A percentile compares a stretch with the other conserved stretches of the same genome.
Evolutionary conservation across 1,140 invertebrate species (phyloP).

Genomic region (Theocolax elegans): DNA sequence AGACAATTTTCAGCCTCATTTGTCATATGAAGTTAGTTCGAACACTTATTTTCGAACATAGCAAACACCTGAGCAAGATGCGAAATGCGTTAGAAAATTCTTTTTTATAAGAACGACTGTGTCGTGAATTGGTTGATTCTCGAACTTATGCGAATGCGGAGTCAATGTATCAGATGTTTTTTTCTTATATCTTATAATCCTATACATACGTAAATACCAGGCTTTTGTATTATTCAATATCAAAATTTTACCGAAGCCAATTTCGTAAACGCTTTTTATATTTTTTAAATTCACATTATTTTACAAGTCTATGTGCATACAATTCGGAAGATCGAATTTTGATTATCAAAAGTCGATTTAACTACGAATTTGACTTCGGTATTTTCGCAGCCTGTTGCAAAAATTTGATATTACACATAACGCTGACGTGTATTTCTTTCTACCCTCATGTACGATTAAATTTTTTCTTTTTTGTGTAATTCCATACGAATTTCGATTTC

Average conservation of each 20-base stretch:
- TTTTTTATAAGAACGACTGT: conserved; percentile 4
- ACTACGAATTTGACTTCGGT: conserved; percentile 35
- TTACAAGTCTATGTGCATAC: background rate
- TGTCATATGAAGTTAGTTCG: conserved; percentile 8
- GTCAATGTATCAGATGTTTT: conserved; percentile 29
- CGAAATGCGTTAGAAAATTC: conserved; percentile 32
- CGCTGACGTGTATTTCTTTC: conserved; percentile 36
- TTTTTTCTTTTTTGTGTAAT: conserved; percentile 20
- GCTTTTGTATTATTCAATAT: conserved; percentile 32
- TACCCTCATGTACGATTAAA: conserved; percentile 17
- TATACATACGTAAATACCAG: conserved; percentile 33
- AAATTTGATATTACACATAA: conserved; percentile 20
- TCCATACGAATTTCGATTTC: conserved; percentile 1
- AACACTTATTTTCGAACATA: background rate
- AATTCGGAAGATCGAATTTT: conserved; percentile 9
- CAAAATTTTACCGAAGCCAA: conserved; percentile 34
- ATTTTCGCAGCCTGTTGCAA: conserved; percentile 23
- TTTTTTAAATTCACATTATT: conserved; percentile 9
- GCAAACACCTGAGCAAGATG: conserved; percentile 8
- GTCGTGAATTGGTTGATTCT: conserved; percentile 24
- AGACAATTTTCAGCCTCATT: conserved; percentile 34
- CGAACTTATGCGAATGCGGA: conserved; percentile 34
- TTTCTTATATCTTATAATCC: conserved; percentile 28
- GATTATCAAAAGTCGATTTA: conserved; percentile 11
- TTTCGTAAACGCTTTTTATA: conserved; percentile 14